Percentiles rank a stretch among this genome's conserved stretches.
phyloP scores from a whole-genome alignment of 1,140 invertebrate genomes.

The Pissodes strobi region DNA sequence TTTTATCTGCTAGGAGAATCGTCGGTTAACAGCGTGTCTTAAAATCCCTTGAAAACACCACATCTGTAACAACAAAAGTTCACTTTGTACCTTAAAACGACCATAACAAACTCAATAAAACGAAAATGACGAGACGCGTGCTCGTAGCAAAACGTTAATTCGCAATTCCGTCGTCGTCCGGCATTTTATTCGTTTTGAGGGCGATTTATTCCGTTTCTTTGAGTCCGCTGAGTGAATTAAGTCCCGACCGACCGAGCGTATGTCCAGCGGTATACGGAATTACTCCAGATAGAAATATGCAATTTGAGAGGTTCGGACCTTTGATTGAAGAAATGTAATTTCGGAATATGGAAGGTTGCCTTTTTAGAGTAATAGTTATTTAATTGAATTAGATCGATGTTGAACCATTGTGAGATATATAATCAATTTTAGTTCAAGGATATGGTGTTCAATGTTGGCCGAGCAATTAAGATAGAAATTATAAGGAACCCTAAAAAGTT shows the following conservation, averaged over 20 bases:
- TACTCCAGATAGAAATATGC: constrained; percentile 20
- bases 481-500: background rate
- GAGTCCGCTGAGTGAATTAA: constrained; percentile 21
- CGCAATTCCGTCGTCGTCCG: constrained; percentile 15
- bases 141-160: constrained; percentile 11
- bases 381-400: background rate
- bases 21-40: no score
- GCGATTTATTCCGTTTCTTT: constrained; percentile 24
- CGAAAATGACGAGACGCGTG: constrained; percentile 1
- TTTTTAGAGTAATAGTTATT: no score
- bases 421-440: no score
- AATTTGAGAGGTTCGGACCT: background rate
- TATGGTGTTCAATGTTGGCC: background rate
- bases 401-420: no score
- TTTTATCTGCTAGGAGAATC: no score
- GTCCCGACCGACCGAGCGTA: background rate
- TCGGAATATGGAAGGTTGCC: no score
- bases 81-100: constrained; percentile 1
- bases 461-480: background rate
- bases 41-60: no score
- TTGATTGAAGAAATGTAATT: constrained; percentile 9
- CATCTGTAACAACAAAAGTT: constrained; percentile 1
- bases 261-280: background rate
- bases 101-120: constrained; percentile 1
- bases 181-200: constrained; percentile 24